Evolutionary conservation across 2,113 vertebrate species (phyloP), one percentile per base, ranked within the genome.

Genomic region (Turdus rufiventris): DNA sequence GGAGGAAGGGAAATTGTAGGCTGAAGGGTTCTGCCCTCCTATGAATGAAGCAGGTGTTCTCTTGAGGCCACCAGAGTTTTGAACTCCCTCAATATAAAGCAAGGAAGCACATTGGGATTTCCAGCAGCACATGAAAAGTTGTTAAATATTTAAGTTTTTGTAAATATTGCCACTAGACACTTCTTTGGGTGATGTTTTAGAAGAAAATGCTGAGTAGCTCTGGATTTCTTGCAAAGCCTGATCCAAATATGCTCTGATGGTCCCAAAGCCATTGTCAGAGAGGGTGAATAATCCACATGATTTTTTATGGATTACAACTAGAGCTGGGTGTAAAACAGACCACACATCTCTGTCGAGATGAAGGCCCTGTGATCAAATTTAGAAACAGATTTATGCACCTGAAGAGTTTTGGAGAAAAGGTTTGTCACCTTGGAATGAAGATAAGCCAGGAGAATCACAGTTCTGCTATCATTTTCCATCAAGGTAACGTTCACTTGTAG

Each of bases 21-120:
- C 24, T 85, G 80, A 78, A 84, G 9, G 5, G 74, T 58, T 85
- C 48, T 87, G 70, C 12, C 12, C 14, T 86, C 18, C 26, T 28
- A 1, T 40, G 51, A 56, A 18, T 31, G 38, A 63, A 63, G 2
- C 0, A 1, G 20, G 2, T 24, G 3, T 3, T 79, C 33, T 47
- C 29, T 72, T 68, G 36, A 86, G 34, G 48, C n/a, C 40, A 24
- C 14, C 2, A 2, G 24, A 48, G 12, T 45, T 79, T 53, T 73
- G 42, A 88, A 79, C 16, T 43, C 21, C 3, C 11, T 3, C 73
- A 56, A 36, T 9, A 60, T 40, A 21, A 71, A 53, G 9, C 58
- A 18, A 14, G 31, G 15, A 71, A 74, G 18, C 4, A 85, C 72
- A 82, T 36, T 13, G 5, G 13, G 1, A 24, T 82, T 82, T 94